Base-by-base conservation (phyloP, 2,888 invertebrate genomes). In the Augochlorella aurata region DNA sequence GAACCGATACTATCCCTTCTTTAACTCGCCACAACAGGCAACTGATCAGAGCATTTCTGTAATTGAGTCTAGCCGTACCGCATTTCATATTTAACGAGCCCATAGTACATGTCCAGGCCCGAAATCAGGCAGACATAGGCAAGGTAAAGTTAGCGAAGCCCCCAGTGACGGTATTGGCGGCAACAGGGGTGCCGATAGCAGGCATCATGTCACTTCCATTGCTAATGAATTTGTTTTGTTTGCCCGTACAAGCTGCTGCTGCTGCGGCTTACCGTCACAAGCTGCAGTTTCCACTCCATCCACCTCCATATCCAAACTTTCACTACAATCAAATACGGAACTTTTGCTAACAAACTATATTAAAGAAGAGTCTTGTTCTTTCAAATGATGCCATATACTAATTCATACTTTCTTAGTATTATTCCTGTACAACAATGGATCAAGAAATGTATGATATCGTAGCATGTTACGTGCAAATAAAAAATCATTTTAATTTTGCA, bases 151-250 rank as follows among this genome's bases (percentile, higher is more conserved):
- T 91, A 93, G 91, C 91, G 90, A 92, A 93, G 91, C 92, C 93
- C 93, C 93, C 93, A 92, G 89, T 92, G 91, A 91, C 92, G 92
- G 92, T 88, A 91, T 90, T 89, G 89, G 90, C 89, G 90, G 90
- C 89, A 91, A 90, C 90, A 90, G 92, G 93, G 93, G 92, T 92
- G 91, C 92, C 88, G 85, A 92, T 85, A 93, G 92, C 91, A 93
- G 92, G 93, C 95, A 95, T 95, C 95, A 95, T 94, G 95, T 95
- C 93, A 95, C 95, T 94, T 95, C 95, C 95, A 95, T 95, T 88
- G 95, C 95, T 85, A 95, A 93, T 90, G 93, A 93, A 90, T 93
- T 93, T 84, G 95, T 94, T 93, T 94, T 94, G 89, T 94, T 95
- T 91, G 95, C 94, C 89, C 94, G 94, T 87, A 95, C 94, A 88